These are phyloP conservation scores for Philonicus albiceps DNA, from an alignment of 2,888 invertebrate species.

Conservation along the genomic window DNA sequence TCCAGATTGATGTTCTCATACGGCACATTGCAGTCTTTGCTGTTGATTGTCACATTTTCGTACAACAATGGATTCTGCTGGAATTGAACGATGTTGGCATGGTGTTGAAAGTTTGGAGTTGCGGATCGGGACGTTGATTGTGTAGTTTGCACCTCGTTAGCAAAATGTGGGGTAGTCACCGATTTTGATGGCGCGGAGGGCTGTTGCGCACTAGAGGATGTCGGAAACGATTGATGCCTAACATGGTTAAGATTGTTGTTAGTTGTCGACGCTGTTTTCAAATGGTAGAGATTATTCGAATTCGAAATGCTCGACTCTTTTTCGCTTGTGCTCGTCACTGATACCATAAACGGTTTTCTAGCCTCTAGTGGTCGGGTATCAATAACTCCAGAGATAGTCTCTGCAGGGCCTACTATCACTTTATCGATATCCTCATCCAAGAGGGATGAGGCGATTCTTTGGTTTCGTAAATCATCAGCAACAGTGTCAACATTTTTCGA, in stretches of 20 bases:
- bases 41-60: conserved; percentile 64
- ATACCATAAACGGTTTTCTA: conserved; percentile 54
- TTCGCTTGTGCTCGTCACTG: conserved; percentile 41
- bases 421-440: conserved; percentile 52
- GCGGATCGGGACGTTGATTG: conserved; percentile 28
- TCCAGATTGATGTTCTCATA: conserved; percentile 93
- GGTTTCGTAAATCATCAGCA: conserved; percentile 58
- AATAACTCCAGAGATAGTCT: conserved; percentile 76
- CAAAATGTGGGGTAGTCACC: conserved; percentile 46
- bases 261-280: conserved; percentile 46
- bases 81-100: conserved; percentile 43
- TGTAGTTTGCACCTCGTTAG: conserved; percentile 21
- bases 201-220: conserved; percentile 38
- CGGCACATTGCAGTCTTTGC: conserved; percentile 67
- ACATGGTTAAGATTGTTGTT: conserved; percentile 46
- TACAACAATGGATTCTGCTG: conserved; percentile 57
- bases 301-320: conserved; percentile 37
- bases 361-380: conserved; percentile 67
- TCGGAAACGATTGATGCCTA: conserved; percentile 49
- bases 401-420: conserved; percentile 74
- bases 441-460: conserved; percentile 54
- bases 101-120: conserved; percentile 50
- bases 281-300: conserved; percentile 50
- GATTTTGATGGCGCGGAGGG: conserved; percentile 47
- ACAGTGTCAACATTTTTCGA: conserved; percentile 55